phyloP scores from a whole-genome alignment of 2,113 vertebrate species.

The Ceuthmochares aereus region DNA sequence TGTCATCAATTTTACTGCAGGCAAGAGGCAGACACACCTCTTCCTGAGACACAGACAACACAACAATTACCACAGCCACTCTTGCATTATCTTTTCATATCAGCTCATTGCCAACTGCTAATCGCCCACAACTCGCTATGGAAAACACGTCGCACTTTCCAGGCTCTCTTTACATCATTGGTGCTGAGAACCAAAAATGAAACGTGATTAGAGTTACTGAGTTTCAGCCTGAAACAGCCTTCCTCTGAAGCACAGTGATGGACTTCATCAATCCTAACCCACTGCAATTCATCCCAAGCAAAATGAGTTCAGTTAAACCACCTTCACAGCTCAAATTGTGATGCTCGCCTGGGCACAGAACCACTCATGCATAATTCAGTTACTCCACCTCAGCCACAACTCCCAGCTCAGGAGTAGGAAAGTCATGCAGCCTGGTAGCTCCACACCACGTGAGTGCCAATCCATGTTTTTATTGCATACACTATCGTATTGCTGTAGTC shows the following conservation, averaged over 20 bases:
- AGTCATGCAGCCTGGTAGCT: neutral
- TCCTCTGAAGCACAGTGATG: neutral
- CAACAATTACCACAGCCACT: slow-evolving; percentile 76
- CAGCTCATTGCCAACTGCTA: slow-evolving; percentile 67
- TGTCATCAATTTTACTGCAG: slow-evolving; percentile 82
- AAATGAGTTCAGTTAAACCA: neutral
- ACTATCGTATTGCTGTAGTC: neutral
- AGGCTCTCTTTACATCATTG: neutral
- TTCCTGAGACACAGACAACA: slow-evolving; percentile 78
- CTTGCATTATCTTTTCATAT: slow-evolving; percentile 64
- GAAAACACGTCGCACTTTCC: neutral
- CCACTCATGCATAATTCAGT: neutral
- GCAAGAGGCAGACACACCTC: slow-evolving; percentile 77
- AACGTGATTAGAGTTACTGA: neutral
- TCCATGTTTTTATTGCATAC: neutral
- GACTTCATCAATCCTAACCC: neutral
- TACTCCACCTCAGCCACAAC: neutral
- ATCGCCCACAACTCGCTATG: slow-evolving; percentile 1
- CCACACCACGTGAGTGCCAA: neutral
- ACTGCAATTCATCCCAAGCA: neutral
- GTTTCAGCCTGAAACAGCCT: neutral
- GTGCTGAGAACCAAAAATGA: neutral
- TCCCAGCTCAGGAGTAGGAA: neutral
- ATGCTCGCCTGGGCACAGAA: neutral
- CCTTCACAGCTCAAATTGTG: neutral